Percentiles rank a stretch among this genome's conserved stretches.
Conservation (phyloP, 1,140 invertebrate genomes). For the Brachionus paranguensis region DNA sequence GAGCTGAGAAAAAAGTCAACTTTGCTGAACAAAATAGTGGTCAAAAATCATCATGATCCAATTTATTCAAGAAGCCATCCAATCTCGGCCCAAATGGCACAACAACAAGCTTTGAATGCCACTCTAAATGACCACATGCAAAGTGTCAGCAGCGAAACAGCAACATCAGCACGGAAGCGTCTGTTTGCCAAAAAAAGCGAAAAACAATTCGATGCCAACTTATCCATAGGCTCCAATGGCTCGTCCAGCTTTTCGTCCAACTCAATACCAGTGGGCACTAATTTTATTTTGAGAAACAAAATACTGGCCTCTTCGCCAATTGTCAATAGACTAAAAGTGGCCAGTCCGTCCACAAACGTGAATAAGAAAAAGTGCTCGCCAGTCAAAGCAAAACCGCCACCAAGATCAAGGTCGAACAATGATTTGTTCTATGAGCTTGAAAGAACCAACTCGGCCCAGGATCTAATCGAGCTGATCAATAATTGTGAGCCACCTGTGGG, state of each 20-base stretch:
- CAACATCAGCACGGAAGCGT: neutral
- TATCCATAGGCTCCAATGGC: neutral
- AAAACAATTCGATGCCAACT: constrained; percentile 11
- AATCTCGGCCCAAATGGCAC: neutral
- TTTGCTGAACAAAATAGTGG: constrained; percentile 8
- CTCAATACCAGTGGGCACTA: neutral
- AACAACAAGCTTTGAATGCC: neutral
- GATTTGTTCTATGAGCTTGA: constrained; percentile 20
- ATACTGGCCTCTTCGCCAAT: neutral
- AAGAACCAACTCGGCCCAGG: constrained; percentile 29
- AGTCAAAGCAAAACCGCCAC: neutral
- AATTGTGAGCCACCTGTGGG: neutral
- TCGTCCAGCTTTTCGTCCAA: neutral
- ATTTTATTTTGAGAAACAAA: constrained; percentile 1
- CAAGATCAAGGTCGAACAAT: constrained; percentile 30
- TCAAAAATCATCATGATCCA: constrained; percentile 31
- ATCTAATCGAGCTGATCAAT: constrained; percentile 26
- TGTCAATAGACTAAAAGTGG: neutral
- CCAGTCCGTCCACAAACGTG: neutral
- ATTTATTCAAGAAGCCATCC: constrained; percentile 37
- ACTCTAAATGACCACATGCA: neutral
- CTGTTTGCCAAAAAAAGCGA: constrained; percentile 37
- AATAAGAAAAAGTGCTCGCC: neutral
- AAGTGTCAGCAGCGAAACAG: neutral
- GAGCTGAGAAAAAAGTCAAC: constrained; percentile 28